A percentile compares a stretch with the other conserved stretches of the same genome.
phyloP scores from a whole-genome alignment of 2,113 vertebrate species.

The Panthera leo region DNA sequence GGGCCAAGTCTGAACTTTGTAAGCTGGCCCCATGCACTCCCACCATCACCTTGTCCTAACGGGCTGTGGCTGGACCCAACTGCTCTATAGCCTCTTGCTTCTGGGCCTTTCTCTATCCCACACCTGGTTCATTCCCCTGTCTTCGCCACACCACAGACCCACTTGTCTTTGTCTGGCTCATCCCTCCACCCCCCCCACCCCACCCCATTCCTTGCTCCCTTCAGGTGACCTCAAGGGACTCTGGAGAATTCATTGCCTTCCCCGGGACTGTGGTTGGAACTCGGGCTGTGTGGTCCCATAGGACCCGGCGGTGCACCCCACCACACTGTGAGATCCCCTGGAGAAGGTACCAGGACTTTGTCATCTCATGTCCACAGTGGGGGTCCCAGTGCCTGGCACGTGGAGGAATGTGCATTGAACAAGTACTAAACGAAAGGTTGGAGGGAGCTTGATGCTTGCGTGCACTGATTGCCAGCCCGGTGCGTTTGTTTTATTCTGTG shows the following conservation, averaged over 20 bases:
- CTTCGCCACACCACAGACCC: too few relatives aligned
- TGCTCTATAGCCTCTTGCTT: too few relatives aligned
- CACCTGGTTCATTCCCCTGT: neutral
- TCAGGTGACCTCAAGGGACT: neutral
- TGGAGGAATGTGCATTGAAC: neutral
- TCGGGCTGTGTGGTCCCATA: neutral
- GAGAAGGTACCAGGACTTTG: neutral
- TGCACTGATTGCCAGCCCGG: neutral
- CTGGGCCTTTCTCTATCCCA: neutral
- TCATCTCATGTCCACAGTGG: neutral
- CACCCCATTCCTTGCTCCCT: neutral
- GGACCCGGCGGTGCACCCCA: too few relatives aligned
- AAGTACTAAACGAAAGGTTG: neutral
- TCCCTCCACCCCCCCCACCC: neutral
- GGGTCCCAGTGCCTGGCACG: fast-evolving
- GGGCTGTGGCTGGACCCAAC: too few relatives aligned
- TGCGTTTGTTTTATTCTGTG: neutral
- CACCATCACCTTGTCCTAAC: neutral
- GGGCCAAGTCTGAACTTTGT: neutral
- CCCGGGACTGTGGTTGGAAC: neutral
- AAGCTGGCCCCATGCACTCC: too few relatives aligned
- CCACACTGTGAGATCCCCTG: neutral
- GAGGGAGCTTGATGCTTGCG: too few relatives aligned
- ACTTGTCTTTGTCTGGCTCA: neutral
- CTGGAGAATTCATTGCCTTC: neutral